Base-by-base conservation (phyloP, 2,888 invertebrate species). In the Gisinianus flammeolus region DNA sequence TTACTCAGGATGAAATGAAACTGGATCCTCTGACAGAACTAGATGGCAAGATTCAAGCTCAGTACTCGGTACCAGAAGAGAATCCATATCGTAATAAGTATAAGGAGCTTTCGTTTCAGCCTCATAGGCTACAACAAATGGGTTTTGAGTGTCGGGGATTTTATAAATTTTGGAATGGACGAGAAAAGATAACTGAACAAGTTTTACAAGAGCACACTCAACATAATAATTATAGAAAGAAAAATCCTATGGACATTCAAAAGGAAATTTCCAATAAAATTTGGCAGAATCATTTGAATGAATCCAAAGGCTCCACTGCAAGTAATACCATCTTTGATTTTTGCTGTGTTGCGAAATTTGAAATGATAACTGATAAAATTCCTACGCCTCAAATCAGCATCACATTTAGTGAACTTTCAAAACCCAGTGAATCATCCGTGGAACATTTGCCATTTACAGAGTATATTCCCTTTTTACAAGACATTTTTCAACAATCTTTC, bases 371-470 rank as follows among this genome's bases (percentile, higher is more conserved):
- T 62, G 62, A 24, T 6, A 24, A 62, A 22, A 35, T 8, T 35
- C 35, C 35, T 35, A 35, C 35, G 12, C 62, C 62, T 24, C 24
- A 62, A 62, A 12, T 62, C 24, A 6, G 5, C 8, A 12, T 62
- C 10, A 22, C 22, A 26, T 62, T 62, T 24, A 62, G 24, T 62
- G 62, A 62, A 24, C 22, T 62, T 62, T 26, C 26, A 62, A 10
- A 56, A n/a, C 12, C 56, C 8, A 5, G 12, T 24, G 35, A 35
- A 5, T 35, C 19, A 62, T 62, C n/a, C n/a, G n/a, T 35, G 12
- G 62, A 62, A 6, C n/a, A 62, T 19, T 62, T 62, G 26, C 62
- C 62, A 6, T 62, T 62, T 62, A 3, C 62, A 22, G 62, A 62
- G 22, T 62, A 62, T 24, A 62, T 62, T 24, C 2, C n/a, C 26